These are phyloP conservation scores for Bradypodion ventrale DNA, from an alignment of 2,797 vertebrate species.

Conservation along the genomic window DNA sequence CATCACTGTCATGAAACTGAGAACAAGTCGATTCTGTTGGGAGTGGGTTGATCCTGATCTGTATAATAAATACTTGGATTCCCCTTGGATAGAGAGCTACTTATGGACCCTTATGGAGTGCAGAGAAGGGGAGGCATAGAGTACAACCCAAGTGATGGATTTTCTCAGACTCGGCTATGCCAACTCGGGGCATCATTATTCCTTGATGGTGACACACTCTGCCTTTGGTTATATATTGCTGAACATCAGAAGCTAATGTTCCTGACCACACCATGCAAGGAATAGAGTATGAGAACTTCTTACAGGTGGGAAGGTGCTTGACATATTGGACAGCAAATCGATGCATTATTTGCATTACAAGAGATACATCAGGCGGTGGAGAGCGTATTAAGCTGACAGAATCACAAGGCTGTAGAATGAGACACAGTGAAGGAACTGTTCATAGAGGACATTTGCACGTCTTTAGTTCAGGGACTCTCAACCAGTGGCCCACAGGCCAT, in stretches of 20 bases:
- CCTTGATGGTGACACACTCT: rapidly evolving
- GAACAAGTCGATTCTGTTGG: too few species aligned
- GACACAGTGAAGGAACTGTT: not conserved
- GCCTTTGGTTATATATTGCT: not conserved
- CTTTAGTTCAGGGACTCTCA: too few species aligned
- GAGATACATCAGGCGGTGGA: not conserved
- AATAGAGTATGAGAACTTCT: not conserved
- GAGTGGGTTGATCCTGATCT: too few species aligned
- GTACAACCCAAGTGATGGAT: not conserved
- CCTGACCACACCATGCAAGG: not conserved
- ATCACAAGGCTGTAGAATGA: not conserved
- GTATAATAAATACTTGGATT: too few species aligned
- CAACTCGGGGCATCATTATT: not conserved
- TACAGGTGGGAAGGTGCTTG: not conserved
- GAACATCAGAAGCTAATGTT: not conserved
- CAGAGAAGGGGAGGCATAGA: too few species aligned
- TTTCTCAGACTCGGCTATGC: not conserved
- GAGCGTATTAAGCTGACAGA: not conserved
- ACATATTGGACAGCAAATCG: not conserved
- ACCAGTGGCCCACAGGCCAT: too few species aligned
- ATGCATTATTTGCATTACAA: slow-evolving; percentile 10
- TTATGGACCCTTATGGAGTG: too few species aligned
- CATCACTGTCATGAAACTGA: too few species aligned
- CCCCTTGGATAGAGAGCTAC: too few species aligned
- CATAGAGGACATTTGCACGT: not conserved